Evolutionary conservation across 2,888 invertebrate species (phyloP).

Genomic region (Brassicogethes aeneus): DNA sequence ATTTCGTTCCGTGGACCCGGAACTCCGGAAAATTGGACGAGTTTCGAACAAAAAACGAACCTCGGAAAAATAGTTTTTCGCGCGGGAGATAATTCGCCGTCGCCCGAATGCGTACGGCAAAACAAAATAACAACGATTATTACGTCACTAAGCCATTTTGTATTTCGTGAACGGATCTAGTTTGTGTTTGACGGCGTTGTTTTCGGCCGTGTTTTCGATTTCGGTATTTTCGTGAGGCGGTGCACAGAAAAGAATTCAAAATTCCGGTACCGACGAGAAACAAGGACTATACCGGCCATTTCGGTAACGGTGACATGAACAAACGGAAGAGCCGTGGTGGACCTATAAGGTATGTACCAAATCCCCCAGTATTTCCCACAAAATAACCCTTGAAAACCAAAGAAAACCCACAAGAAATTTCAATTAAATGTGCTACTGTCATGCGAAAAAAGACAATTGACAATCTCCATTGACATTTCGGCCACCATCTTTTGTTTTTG

Average conservation of each 20-base stretch:
- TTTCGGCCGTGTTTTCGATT: background rate
- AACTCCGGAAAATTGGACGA: background rate
- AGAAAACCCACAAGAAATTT: no score
- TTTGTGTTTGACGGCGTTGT: conserved; percentile 26
- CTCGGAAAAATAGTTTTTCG: no score
- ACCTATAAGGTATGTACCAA: conserved; percentile 55
- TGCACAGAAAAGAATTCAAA: conserved; percentile 46
- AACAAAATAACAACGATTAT: conserved; percentile 30
- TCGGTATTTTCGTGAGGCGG: conserved; percentile 25
- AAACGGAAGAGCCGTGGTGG: conserved; percentile 79
- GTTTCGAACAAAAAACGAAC: background rate
- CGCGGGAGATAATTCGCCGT: no score
- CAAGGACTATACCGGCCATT: conserved; percentile 71
- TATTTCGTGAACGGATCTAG: conserved; percentile 23
- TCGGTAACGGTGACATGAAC: conserved; percentile 62
- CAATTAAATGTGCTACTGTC: no score
- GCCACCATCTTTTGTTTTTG: background rate
- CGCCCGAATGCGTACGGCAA: conserved; percentile 18
- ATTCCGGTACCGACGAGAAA: conserved; percentile 80
- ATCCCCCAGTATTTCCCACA: background rate
- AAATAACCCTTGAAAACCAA: no score
- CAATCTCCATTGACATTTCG: no score
- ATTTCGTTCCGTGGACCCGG: background rate
- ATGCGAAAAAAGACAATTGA: no score
- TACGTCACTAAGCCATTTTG: conserved; percentile 43